Base-by-base conservation (phyloP, 1,140 invertebrate species). In the Drusus annulatus region DNA sequence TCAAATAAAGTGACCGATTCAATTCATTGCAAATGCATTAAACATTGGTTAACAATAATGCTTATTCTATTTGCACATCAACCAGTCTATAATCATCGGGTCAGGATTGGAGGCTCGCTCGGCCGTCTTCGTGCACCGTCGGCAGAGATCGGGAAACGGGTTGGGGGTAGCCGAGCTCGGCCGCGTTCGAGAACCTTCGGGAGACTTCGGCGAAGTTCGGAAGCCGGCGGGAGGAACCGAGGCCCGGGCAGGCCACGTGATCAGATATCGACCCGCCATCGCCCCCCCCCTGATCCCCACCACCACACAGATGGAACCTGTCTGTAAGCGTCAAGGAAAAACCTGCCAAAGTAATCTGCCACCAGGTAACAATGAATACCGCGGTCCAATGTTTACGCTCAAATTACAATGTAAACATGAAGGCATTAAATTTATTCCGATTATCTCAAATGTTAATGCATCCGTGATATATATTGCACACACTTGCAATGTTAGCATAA, bases 161-260 rank as follows among this genome's bases (percentile, higher is more conserved):
- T 21, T 60, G 19, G 23, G 58, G 23, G 62, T 21, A 23, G 8
- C 16, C 7, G 15, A 65, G 25, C n/a, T 65, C 62, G 62, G 62
- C 7, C 23, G 62, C 15, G 28, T 65, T 65, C 62, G 62, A 28
- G 3, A 23, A 7, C 15, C 23, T 63, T 25, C 60, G 60, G 17
- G 21, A 23, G 28, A 13, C 1, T 36, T 65, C 62, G 62, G 62
- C 10, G 2, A 8, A 19, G 58, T 25, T 60, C 58, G 58, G 58
- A 4, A n/a, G 13, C 8, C 21, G 21, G 62, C 23, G 10, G 62
- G 60, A 28, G 8, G 25, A 8, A 19, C 62, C 62, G 62, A 28
- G 62, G 25, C 62, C 62, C 62, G 62, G 62, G 62, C 62, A 65
- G 62, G 62, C 62, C 62, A 65, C 62, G 62, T 65, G 62, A 65